phyloP scores from a whole-genome alignment of 2,888 invertebrate species.

The Cephus runcator region DNA sequence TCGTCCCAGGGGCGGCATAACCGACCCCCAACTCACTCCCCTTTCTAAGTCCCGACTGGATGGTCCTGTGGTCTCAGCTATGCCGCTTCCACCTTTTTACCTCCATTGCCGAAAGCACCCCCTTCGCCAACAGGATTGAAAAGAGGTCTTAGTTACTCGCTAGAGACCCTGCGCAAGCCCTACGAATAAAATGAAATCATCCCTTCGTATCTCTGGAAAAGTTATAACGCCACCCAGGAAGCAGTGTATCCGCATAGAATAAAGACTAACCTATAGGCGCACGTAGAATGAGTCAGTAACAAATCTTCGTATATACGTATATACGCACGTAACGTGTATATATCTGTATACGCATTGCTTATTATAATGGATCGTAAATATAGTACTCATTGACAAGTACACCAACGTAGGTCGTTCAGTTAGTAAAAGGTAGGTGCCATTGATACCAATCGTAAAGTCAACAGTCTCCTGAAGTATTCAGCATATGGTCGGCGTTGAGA shows the following conservation, averaged over 20 bases:
- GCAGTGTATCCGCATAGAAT: background rate
- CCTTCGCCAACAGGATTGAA: constrained; percentile 50
- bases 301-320: no score
- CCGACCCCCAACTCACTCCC: constrained; percentile 36
- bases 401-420: background rate
- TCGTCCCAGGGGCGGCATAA: constrained; percentile 61
- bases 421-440: background rate
- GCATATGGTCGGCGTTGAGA: background rate
- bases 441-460: background rate
- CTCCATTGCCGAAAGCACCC: constrained; percentile 13
- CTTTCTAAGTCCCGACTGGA: constrained; percentile 31
- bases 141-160: constrained; percentile 57
- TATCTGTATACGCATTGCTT: background rate
- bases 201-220: constrained; percentile 27
- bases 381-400: background rate
- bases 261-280: background rate
- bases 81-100: constrained; percentile 17
- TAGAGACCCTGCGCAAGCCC: constrained; percentile 47
- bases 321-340: background rate
- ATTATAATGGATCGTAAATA: background rate
- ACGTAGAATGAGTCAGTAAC: background rate
- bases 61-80: constrained; percentile 47
- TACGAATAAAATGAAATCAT: constrained; percentile 55
- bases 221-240: background rate
- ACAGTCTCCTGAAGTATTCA: background rate